phyloP scores from a whole-genome alignment of 2,113 vertebrate genomes.

The Mustelus asterias region DNA sequence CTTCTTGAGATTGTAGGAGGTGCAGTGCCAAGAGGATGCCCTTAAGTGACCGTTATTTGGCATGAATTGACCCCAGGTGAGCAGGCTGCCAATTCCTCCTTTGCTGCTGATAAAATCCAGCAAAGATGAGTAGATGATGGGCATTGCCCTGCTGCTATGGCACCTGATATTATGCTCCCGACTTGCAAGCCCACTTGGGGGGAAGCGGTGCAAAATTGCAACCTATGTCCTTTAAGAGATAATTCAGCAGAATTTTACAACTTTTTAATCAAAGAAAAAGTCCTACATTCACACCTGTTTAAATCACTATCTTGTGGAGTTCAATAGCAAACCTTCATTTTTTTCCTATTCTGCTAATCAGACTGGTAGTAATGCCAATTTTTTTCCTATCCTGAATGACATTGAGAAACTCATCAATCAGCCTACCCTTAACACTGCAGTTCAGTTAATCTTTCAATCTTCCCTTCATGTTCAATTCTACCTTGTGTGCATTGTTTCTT shows the following conservation, averaged over 20 bases:
- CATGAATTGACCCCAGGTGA: no score
- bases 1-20: no score
- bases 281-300: not conserved
- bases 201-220: no score
- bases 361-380: not conserved
- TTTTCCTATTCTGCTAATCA: not conserved
- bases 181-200: no score
- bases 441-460: not conserved
- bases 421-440: not conserved
- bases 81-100: no score
- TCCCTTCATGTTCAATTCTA: not conserved
- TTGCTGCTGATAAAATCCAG: no score
- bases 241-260: not conserved
- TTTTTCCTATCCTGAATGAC: not conserved
- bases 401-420: not conserved
- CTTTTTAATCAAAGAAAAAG: not conserved
- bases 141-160: no score
- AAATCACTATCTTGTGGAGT: not conserved
- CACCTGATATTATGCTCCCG: no score
- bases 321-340: not conserved
- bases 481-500: not conserved
- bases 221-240: not conserved
- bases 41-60: no score
- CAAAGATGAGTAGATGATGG: no score
- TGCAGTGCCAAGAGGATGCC: no score